A percentile compares a stretch with the other conserved stretches of the same genome.
These are phyloP conservation scores for Gastracanthus pulcherrimus DNA, from an alignment of 2,888 invertebrate species.

Conservation along the genomic window DNA sequence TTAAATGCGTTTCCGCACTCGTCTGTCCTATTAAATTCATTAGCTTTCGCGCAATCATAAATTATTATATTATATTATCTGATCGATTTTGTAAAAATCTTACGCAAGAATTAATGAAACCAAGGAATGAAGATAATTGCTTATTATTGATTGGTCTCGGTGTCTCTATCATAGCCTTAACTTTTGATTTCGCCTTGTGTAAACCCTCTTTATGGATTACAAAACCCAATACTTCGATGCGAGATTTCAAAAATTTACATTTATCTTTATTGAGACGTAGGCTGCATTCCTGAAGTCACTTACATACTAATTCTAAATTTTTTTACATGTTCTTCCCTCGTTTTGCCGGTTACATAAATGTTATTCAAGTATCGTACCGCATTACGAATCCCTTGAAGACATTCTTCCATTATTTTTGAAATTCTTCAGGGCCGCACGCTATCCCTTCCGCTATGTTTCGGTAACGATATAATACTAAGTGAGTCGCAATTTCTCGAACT, in stretches of 20 bases:
- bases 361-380: neutral
- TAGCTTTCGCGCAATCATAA: too few species aligned
- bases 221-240: conserved; percentile 63
- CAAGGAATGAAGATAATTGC: conserved; percentile 15
- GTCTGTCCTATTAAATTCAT: too few species aligned
- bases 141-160: too few species aligned
- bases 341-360: neutral
- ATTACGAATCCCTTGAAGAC: conserved; percentile 21
- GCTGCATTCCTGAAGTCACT: conserved; percentile 14
- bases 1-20: too few species aligned
- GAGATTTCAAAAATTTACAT: conserved; percentile 61
- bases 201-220: conserved; percentile 62
- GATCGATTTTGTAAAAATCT: neutral
- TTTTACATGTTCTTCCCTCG: neutral
- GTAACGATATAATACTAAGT: too few species aligned
- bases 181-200: conserved; percentile 57
- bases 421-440: neutral
- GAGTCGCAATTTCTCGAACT: too few species aligned
- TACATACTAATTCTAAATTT: conserved; percentile 14
- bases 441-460: conserved; percentile 38
- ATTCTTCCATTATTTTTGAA: conserved; percentile 31
- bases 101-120: neutral
- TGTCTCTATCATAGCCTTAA: conserved; percentile 60
- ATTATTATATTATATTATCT: too few species aligned
- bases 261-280: conserved; percentile 56